Conservation (phyloP, 2,797 vertebrate species). For the Rhynchonycteris naso region DNA sequence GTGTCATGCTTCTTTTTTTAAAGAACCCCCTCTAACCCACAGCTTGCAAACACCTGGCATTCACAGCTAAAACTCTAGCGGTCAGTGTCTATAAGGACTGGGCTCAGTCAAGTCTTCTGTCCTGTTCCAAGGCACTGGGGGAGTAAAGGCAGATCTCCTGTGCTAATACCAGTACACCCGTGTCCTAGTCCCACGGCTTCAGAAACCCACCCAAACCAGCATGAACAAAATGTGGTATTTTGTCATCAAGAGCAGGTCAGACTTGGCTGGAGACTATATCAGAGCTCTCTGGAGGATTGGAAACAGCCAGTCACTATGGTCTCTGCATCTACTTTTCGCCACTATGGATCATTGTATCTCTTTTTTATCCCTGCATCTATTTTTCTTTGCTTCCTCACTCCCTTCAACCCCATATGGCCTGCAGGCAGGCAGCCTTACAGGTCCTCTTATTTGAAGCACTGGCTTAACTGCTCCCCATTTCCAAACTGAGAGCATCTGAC, state of each 20-base stretch:
- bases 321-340: no score
- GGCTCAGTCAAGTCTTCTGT: neutral
- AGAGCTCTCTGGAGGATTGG: neutral
- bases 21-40: neutral
- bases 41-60: neutral
- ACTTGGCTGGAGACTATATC: neutral
- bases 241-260: neutral
- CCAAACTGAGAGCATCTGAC: neutral
- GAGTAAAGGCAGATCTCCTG: neutral
- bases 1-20: slow-evolving; percentile 13
- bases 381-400: neutral
- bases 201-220: neutral
- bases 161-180: neutral
- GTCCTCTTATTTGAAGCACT: neutral
- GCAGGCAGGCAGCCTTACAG: neutral
- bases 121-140: neutral
- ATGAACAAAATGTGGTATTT: neutral
- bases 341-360: neutral
- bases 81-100: neutral
- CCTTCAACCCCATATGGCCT: neutral
- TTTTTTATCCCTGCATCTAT: neutral
- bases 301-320: neutral
- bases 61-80: neutral
- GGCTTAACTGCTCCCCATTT: neutral
- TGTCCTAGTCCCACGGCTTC: neutral